Evolutionary conservation across 2,888 invertebrate species (phyloP), one percentile per base, ranked within the genome.

Genomic region (Rapana venosa): DNA sequence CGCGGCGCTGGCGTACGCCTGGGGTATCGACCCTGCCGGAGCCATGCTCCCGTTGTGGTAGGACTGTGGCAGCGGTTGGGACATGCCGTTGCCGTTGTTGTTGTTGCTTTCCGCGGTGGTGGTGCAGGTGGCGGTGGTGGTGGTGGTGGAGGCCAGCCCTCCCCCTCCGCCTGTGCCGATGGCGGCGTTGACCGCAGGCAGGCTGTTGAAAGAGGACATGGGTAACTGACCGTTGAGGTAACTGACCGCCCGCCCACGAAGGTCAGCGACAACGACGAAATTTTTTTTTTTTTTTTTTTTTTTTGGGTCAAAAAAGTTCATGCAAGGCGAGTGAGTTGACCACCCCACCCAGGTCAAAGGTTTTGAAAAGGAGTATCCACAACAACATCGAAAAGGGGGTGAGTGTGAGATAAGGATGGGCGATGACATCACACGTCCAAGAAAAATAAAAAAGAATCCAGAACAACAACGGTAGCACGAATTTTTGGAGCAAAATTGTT

Each of bases 191-290:
- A 88, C 88, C 1, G 88, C n/a, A 6, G 88, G 88, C n/a, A 89
- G 74, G 74, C 88, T 89, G 88, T 35, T 26, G 56, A 89, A 89
- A 83, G 88, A 88, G 81, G 88, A 85, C 88, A 89, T 89, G 26
- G 88, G 83, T 85, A 89, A 89, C 88, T 89, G 88, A 36, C 66
- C 36, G 56, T 47, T 87, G 26, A 87, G 11, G 56, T 85, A 85
- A 32, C 85, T 85, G 85, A 30, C 13, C 11, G 0, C 11, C 8
- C 5, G 8, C 58, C 11, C 36, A 22, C 15, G 83, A 20, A 22
- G 4, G 83, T 6, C 22, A 4, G 4, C 32, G 22, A 22, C 47
- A 56, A n/a, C 8, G 17, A 15, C 30, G 30, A 77, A 30, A 77
- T 17, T 8, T 30, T 30, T 35, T 17, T 20, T 20, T 61, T 0